These are phyloP conservation scores for Oxygymnocypris stewartii DNA, from an alignment of 2,113 vertebrate species.

Conservation along the genomic window DNA sequence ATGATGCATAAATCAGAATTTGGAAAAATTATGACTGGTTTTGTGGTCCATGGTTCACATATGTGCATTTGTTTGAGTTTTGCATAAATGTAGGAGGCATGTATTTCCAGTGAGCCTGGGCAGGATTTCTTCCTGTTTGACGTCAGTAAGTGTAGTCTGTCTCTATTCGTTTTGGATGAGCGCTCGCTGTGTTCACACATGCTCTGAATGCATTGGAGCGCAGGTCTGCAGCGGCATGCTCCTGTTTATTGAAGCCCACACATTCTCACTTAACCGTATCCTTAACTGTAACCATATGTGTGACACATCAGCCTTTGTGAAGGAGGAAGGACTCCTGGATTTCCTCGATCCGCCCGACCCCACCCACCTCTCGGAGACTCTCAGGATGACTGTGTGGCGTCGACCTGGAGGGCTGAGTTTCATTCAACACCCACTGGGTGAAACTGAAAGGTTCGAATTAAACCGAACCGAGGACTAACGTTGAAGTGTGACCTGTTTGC, in stretches of 20 bases:
- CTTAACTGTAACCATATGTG: not conserved
- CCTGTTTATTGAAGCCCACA: slow-evolving; percentile 24
- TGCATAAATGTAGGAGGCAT: not conserved
- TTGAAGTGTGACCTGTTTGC: slow-evolving; percentile 54
- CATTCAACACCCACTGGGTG: slow-evolving; percentile 63
- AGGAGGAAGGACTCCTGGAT: not conserved
- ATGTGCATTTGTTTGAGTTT: not conserved
- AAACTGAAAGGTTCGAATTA: slow-evolving; percentile 55
- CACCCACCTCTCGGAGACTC: not conserved
- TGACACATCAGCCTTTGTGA: slow-evolving; percentile 38
- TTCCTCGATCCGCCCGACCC: slow-evolving; percentile 15
- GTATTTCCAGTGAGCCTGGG: not conserved
- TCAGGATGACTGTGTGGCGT: not conserved
- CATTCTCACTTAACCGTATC: slow-evolving; percentile 37
- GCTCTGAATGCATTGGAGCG: slow-evolving; percentile 37
- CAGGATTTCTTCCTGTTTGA: not conserved
- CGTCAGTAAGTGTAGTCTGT: not conserved
- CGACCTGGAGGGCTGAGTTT: slow-evolving; percentile 41
- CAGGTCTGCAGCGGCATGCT: slow-evolving; percentile 8
- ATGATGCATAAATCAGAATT: too few species aligned
- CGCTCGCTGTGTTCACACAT: slow-evolving; percentile 44
- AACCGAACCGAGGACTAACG: slow-evolving; percentile 36
- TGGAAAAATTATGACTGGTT: too few species aligned
- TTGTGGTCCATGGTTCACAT: not conserved
- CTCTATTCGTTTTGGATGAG: not conserved